Base-by-base conservation (phyloP, 1,140 invertebrate genomes). In the Drosophila guanche region DNA sequence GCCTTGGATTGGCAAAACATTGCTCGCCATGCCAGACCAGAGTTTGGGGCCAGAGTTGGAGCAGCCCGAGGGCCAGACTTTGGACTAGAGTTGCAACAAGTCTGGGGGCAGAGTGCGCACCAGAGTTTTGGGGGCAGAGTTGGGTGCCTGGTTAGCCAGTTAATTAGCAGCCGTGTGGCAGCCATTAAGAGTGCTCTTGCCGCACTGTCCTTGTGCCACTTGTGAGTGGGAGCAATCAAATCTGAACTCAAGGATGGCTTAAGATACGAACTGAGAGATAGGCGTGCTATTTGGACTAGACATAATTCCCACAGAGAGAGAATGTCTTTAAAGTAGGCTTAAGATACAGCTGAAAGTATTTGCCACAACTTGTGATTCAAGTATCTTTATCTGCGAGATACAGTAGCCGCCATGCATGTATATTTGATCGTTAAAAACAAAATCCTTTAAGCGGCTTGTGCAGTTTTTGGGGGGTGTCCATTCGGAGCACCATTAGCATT, bases 181-280 rank as follows among this genome's bases (percentile, higher is more conserved):
- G 52, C 57, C 45, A 54, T 16, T 55, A 27, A 4, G 16, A 43
- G 14, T 43, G 53, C 33, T 51, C 25, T 51, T 51, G 47, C 23
- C 2, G 0, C 16, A 50, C 73, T 86, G 80, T 85, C 80, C 80
- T 85, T 85, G 80, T 85, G 76, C 80, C 81, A 70, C 41, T 80
- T 85, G 67, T 80, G 81, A 73, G 56, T 76, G 62, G 71, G 33
- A 37, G 67, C 51, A 53, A 60, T 66, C 45, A 61, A 63, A 72
- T 48, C 8, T 12, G 46, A 20, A 16, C 40, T 73, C 62, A 81
- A 77, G 74, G 79, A 83, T 81, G 62, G 22, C 33, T 37, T 12
- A 37, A 37, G 33, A 37, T 37, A 37, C 12, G 4, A 37, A 3
- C 25, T n/a, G 16, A 27, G 25, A 0, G 25, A 27, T 27, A 27